Evolutionary conservation across 1,140 invertebrate species (phyloP).

Genomic region (Pollicipes pollicipes): DNA sequence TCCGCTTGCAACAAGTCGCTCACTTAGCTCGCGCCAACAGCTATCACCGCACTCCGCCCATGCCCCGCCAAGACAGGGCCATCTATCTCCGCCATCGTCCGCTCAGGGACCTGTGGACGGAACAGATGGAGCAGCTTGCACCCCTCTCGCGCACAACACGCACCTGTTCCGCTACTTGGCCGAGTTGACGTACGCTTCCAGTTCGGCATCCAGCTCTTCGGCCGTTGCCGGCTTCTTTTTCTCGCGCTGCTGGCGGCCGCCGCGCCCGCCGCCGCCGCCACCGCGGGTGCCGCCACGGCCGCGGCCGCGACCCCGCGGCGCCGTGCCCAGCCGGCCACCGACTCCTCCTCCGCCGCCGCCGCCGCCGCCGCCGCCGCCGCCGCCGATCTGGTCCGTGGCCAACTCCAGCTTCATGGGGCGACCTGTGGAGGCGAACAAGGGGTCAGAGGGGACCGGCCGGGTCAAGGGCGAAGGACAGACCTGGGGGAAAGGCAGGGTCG

Average conservation of each 20-base stretch:
- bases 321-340: conserved; percentile 21
- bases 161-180: conserved; percentile 9
- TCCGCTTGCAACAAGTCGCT: too few species aligned
- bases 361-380: conserved; percentile 27
- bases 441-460: too few species aligned
- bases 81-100: too few species aligned
- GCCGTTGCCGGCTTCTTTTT: conserved; percentile 44
- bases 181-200: conserved; percentile 75
- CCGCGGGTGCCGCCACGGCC: conserved; percentile 21
- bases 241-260: conserved; percentile 30
- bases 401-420: not conserved
- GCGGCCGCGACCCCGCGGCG: conserved; percentile 21
- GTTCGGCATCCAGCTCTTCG: conserved; percentile 80
- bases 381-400: not conserved
- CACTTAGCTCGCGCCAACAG: too few species aligned
- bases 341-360: conserved; percentile 28
- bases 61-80: too few species aligned
- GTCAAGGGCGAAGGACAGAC: too few species aligned
- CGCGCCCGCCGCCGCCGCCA: conserved; percentile 20
- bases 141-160: too few species aligned
- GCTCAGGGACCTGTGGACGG: too few species aligned
- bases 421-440: too few species aligned
- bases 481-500: too few species aligned
- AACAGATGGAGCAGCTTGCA: too few species aligned
- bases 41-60: too few species aligned